phyloP scores from a whole-genome alignment of 2,888 invertebrate genomes.

The Thelaira solivaga region DNA sequence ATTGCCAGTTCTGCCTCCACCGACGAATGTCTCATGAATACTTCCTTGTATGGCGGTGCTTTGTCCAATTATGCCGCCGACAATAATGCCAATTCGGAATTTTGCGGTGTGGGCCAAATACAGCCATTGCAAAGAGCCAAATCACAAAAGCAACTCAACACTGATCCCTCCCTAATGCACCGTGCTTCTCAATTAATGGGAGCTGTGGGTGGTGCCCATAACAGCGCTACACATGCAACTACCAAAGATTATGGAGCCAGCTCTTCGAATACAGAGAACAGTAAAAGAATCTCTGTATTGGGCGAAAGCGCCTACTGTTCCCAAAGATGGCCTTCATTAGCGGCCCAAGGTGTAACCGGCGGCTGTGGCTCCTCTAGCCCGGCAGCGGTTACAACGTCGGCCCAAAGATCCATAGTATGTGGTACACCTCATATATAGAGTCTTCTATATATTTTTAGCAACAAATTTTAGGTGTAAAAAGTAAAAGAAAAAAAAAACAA shows the following conservation, averaged over 20 bases:
- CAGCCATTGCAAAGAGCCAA: conserved; percentile 82
- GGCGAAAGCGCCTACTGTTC: conserved; percentile 77
- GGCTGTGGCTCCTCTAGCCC: conserved; percentile 69
- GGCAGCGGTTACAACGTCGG: conserved; percentile 64
- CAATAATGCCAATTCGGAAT: conserved; percentile 79
- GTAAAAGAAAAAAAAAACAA: conserved; percentile 24
- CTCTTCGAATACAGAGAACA: conserved; percentile 65
- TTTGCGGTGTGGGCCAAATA: conserved; percentile 77
- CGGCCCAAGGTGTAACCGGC: conserved; percentile 71
- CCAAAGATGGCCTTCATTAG: conserved; percentile 76
- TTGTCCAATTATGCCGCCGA: conserved; percentile 80
- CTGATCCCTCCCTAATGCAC: conserved; percentile 83
- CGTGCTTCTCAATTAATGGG: conserved; percentile 79
- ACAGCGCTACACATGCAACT: conserved; percentile 52
- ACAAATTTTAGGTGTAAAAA: conserved; percentile 57
- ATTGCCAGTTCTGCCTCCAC: conserved; percentile 78
- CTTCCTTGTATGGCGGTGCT: conserved; percentile 75
- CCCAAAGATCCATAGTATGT: conserved; percentile 74
- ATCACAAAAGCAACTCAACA: conserved; percentile 90
- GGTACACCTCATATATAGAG: conserved; percentile 77
- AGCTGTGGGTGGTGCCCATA: conserved; percentile 67
- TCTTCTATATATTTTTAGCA: conserved; percentile 34
- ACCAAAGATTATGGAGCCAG: conserved; percentile 60
- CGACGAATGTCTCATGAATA: conserved; percentile 76
- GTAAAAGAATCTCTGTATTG: conserved; percentile 76